Percentiles rank a stretch among this genome's conserved stretches.
phyloP scores from a whole-genome alignment of 2,888 invertebrate species.

The Oegoconia quadripuncta region DNA sequence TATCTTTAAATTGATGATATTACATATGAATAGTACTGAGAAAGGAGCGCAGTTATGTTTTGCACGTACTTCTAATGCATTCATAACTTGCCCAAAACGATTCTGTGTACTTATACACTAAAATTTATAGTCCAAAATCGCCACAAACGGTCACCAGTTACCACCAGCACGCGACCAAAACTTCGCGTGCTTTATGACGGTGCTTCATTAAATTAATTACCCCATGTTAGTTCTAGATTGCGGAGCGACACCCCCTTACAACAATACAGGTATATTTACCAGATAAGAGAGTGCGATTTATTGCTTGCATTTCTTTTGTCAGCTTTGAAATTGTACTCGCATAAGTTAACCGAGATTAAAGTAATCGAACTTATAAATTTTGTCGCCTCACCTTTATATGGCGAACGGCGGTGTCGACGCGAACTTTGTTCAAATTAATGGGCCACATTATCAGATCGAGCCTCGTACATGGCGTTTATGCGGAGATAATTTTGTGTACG shows the following conservation, averaged over 20 bases:
- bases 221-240: conserved; percentile 64
- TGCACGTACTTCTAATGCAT: too few relatives aligned
- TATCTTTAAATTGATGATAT: too few relatives aligned
- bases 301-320: conserved; percentile 79
- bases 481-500: conserved; percentile 74
- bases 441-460: conserved; percentile 76
- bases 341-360: conserved; percentile 79
- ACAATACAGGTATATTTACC: conserved; percentile 71
- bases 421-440: conserved; percentile 78
- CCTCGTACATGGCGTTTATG: conserved; percentile 77
- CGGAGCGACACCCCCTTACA: conserved; percentile 55
- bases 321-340: conserved; percentile 79
- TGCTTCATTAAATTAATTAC: conserved; percentile 77
- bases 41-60: too few relatives aligned
- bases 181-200: conserved; percentile 58
- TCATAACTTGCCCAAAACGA: conserved; percentile 6
- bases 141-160: conserved; percentile 36
- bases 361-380: conserved; percentile 80
- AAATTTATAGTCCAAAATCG: conserved; percentile 57
- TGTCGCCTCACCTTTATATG: conserved; percentile 78
- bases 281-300: conserved; percentile 73
- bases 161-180: conserved; percentile 55
- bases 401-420: conserved; percentile 74
- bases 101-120: conserved; percentile 16
- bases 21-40: too few relatives aligned